These are phyloP conservation scores for Mnemiopsis leidyi DNA, from an alignment of 37 sponge, comb jelly and placozoan genomes.

Conservation along the genomic window DNA sequence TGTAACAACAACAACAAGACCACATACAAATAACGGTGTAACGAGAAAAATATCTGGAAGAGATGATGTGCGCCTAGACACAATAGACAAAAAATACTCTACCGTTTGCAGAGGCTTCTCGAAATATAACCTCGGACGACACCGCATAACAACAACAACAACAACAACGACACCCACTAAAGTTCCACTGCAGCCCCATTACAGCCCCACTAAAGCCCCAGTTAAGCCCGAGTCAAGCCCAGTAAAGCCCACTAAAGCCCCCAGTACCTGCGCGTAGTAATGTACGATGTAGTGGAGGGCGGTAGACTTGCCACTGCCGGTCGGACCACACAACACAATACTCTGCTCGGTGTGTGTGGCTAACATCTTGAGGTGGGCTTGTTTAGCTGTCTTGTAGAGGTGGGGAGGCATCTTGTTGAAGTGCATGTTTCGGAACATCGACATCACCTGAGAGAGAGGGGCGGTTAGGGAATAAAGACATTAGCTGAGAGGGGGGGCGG, in stretches of 20 bases:
- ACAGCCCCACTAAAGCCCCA: no score
- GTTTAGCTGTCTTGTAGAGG: slow-evolving; percentile 89
- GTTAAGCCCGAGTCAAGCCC: no score
- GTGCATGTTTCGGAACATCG: slow-evolving; percentile 61
- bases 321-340: slow-evolving; percentile 85
- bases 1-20: no score
- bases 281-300: slow-evolving; percentile 61
- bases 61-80: no score
- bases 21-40: no score
- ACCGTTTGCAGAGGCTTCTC: no score
- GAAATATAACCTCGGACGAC: no score
- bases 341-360: slow-evolving; percentile 84
- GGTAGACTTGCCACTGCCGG: slow-evolving; percentile 93
- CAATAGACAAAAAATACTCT: no score
- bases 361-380: slow-evolving; percentile 89
- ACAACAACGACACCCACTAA: no score
- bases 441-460: slow-evolving; percentile 10
- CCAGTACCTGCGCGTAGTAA: slow-evolving; percentile 36
- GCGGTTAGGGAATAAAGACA: background rate
- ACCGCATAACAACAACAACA: no score
- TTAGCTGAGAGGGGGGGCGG: background rate
- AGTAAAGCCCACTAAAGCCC: background rate
- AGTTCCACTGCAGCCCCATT: no score
- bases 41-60: no score
- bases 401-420: slow-evolving; percentile 71